Conservation (phyloP, 1,140 invertebrate genomes). For the Brevipalpus yothersi region DNA sequence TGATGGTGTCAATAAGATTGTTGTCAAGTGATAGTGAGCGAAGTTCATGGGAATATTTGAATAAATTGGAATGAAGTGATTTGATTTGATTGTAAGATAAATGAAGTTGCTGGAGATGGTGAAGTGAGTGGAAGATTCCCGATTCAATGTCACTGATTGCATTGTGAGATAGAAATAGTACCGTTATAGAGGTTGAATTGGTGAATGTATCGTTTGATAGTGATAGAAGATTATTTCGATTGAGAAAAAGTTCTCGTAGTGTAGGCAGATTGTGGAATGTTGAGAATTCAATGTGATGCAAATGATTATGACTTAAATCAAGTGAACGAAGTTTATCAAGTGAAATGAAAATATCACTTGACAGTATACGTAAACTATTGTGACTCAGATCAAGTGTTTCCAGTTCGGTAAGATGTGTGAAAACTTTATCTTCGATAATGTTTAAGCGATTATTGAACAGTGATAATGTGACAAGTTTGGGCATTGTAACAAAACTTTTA, state of each 20-base stretch:
- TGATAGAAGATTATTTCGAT: constrained; percentile 67
- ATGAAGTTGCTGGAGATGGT: constrained; percentile 51
- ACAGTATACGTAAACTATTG: constrained; percentile 37
- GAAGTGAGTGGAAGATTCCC: constrained; percentile 39
- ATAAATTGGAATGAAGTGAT: constrained; percentile 40
- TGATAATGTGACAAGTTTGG: constrained; percentile 45
- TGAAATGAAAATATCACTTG: constrained; percentile 31
- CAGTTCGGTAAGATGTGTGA: constrained; percentile 39
- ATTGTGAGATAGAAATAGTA: constrained; percentile 66
- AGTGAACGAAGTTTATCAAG: constrained; percentile 49
- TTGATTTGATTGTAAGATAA: constrained; percentile 62
- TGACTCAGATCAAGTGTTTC: constrained; percentile 63
- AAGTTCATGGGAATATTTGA: constrained; percentile 42
- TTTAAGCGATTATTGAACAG: constrained; percentile 59
- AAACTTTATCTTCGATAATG: constrained; percentile 44
- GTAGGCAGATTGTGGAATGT: constrained; percentile 50
- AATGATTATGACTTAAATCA: constrained; percentile 62
- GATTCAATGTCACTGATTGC: constrained; percentile 47
- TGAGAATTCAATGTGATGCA: constrained; percentile 46
- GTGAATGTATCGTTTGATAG: constrained; percentile 51
- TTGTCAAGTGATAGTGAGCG: constrained; percentile 65
- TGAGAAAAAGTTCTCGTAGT: constrained; percentile 52
- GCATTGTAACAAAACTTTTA: constrained; percentile 49
- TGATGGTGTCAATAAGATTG: constrained; percentile 55
- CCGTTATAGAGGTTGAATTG: constrained; percentile 42